phyloP scores from a whole-genome alignment of 2,797 vertebrate genomes.

The Lycodopsis pacificus region DNA sequence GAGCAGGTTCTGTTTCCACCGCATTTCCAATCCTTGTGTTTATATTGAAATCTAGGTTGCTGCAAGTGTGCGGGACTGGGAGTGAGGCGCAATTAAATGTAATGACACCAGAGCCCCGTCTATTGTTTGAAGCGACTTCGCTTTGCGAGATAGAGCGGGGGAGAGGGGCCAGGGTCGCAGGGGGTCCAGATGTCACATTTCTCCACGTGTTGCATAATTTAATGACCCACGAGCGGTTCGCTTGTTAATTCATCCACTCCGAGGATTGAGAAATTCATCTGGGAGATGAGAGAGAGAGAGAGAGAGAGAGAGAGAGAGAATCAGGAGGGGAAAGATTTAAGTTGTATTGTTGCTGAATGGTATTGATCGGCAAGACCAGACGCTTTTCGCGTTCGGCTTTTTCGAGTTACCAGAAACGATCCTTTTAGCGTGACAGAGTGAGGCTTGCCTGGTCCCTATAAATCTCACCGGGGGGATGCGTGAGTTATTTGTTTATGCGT shows the following conservation, averaged over 20 bases:
- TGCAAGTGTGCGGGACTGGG: background rate
- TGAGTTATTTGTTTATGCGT: slow-evolving; percentile 79
- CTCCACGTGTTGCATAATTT: slow-evolving; percentile 64
- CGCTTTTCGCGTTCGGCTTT: background rate
- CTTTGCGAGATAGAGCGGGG: slow-evolving; percentile 53
- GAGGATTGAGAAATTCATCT: slow-evolving; percentile 26
- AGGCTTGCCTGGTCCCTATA: slow-evolving; percentile 27
- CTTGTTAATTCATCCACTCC: slow-evolving; percentile 39
- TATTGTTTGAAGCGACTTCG: slow-evolving; percentile 65
- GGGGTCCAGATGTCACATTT: slow-evolving; percentile 61
- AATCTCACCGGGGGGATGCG: slow-evolving; percentile 37
- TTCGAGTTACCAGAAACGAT: background rate
- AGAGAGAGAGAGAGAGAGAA: background rate
- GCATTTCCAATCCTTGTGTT: slow-evolving; percentile 40
- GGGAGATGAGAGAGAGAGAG: background rate
- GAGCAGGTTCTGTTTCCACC: slow-evolving; percentile 38
- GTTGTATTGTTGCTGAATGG: background rate
- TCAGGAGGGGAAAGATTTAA: background rate
- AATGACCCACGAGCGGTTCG: slow-evolving; percentile 29
- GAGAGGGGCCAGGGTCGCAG: slow-evolving; percentile 68
- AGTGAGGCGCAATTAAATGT: slow-evolving; percentile 62
- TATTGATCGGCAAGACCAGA: slow-evolving; percentile 9
- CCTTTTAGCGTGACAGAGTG: background rate
- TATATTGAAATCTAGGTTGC: slow-evolving; percentile 57
- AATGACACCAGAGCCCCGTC: slow-evolving; percentile 61